Percentiles rank a stretch among this genome's conserved stretches.
phyloP scores from a whole-genome alignment of 2,797 vertebrate species.

The Salmo trutta region DNA sequence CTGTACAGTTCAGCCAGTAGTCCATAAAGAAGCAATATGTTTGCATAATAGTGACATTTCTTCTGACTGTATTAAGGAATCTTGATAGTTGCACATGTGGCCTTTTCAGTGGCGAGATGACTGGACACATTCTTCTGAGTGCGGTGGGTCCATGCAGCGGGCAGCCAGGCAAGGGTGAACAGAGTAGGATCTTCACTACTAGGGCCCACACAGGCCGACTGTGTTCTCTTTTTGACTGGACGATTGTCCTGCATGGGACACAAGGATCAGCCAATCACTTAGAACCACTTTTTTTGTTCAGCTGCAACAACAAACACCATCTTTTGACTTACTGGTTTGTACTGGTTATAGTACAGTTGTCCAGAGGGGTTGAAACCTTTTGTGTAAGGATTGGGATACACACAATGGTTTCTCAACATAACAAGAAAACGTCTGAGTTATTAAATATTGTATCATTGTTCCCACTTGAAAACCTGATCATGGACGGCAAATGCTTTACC shows the following conservation, averaged over 20 bases:
- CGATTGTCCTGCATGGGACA: constrained; percentile 1
- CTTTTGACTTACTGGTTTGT: constrained; percentile 2
- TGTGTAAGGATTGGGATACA: neutral
- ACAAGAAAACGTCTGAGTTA: neutral
- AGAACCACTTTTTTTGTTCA: neutral
- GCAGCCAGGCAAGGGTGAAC: neutral
- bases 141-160: constrained; percentile 33
- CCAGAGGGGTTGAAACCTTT: neutral
- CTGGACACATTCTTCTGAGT: constrained; percentile 40
- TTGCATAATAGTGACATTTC: constrained; percentile 27
- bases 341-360: neutral
- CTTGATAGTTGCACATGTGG: constrained; percentile 30
- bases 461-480: neutral
- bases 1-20: neutral
- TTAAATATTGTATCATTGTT: neutral
- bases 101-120: constrained; percentile 41
- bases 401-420: neutral
- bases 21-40: neutral
- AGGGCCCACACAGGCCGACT: constrained; percentile 2
- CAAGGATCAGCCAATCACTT: neutral
- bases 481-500: neutral
- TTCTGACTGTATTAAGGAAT: constrained; percentile 9
- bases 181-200: neutral
- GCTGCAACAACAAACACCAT: constrained; percentile 3
- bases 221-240: constrained; percentile 16